Evolutionary conservation across 1,140 invertebrate genomes (phyloP).

Genomic region (Drosophila ohnishii): DNA sequence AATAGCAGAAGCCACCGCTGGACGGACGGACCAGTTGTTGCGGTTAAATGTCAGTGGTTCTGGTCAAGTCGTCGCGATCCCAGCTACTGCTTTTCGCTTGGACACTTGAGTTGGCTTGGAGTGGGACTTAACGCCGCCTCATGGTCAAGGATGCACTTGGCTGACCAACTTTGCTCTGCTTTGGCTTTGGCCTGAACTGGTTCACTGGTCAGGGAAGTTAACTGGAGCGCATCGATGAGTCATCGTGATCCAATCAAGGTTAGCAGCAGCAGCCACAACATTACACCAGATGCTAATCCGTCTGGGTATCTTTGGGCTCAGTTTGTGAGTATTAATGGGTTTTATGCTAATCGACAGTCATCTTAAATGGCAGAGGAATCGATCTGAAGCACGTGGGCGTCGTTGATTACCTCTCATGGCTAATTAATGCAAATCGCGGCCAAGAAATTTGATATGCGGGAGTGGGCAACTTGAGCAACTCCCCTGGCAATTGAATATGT

Average conservation of each 20-base stretch:
- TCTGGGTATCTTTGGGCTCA: conserved; percentile 56
- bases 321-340: conserved; percentile 29
- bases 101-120: background rate
- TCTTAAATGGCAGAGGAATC: conserved; percentile 66
- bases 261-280: conserved; percentile 38
- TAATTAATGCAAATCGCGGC: conserved; percentile 54
- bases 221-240: conserved; percentile 46
- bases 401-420: conserved; percentile 45
- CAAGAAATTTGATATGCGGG: conserved; percentile 39
- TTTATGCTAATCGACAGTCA: conserved; percentile 65
- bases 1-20: conserved; percentile 29
- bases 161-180: conserved; percentile 26
- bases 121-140: conserved; percentile 19
- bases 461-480: conserved; percentile 35
- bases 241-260: background rate
- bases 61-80: conserved; percentile 63
- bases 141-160: conserved; percentile 67
- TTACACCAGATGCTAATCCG: conserved; percentile 51
- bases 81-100: conserved; percentile 40
- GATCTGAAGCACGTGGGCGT: conserved; percentile 59
- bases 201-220: conserved; percentile 36
- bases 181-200: conserved; percentile 31
- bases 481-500: conserved; percentile 27
- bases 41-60: conserved; percentile 75
- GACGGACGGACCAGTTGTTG: conserved; percentile 62